Conservation (phyloP, 2,888 invertebrate genomes). For the Catocala nupta region DNA sequence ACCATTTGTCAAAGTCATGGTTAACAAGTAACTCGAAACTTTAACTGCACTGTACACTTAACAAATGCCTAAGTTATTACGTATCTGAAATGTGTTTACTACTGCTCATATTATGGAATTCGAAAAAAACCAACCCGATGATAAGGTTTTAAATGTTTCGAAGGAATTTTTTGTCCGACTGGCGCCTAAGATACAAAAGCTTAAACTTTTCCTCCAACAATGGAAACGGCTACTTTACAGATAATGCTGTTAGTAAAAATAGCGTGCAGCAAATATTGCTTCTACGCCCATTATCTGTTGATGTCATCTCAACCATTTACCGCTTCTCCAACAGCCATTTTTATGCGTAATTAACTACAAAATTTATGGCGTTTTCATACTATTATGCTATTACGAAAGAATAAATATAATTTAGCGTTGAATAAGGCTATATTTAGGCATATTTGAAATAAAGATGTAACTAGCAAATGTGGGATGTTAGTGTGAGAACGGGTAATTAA, state of each 20-base stretch:
- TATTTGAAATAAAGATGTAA: constrained; percentile 22
- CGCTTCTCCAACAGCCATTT: constrained; percentile 13
- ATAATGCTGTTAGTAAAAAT: constrained; percentile 24
- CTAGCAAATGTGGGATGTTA: constrained; percentile 31
- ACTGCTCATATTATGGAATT: constrained; percentile 24
- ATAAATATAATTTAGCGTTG: constrained; percentile 19
- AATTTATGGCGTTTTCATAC: constrained; percentile 13
- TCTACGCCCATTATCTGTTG: constrained; percentile 23
- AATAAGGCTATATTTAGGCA: constrained; percentile 25
- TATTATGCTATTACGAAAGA: constrained; percentile 10
- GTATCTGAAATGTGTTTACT: constrained; percentile 21
- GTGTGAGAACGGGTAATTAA: constrained; percentile 34
- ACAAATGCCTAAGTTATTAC: constrained; percentile 25
- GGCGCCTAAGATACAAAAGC: constrained; percentile 42
- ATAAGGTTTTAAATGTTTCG: constrained; percentile 41
- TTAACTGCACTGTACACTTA: constrained; percentile 14
- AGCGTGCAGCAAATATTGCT: constrained; percentile 16
- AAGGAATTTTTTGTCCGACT: constrained; percentile 36
- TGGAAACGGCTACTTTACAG: constrained; percentile 25
- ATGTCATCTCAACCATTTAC: constrained; percentile 18
- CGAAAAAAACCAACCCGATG: constrained; percentile 32
- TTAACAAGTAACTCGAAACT: constrained; percentile 23
- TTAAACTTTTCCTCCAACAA: constrained; percentile 40
- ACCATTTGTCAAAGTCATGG: constrained; percentile 40
- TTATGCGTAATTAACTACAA: constrained; percentile 19